Conservation (phyloP, 2,888 invertebrate genomes). For the Empis livida region DNA sequence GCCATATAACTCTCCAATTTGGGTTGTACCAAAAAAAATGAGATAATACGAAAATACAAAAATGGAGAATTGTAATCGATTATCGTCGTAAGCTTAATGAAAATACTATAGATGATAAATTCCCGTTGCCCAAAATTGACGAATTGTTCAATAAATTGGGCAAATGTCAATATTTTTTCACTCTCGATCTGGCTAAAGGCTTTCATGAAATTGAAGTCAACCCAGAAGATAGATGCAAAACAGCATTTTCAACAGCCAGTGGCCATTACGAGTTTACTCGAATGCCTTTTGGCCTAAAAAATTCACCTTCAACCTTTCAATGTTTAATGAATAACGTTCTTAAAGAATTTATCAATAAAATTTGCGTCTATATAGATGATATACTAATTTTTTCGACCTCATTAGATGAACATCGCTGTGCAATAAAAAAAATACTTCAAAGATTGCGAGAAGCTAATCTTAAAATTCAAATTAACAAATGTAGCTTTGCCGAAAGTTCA, state of each 20-base stretch:
- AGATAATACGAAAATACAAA: conserved; percentile 7
- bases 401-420: conserved; percentile 3
- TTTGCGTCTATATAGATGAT: conserved; percentile 6
- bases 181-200: too few relatives aligned
- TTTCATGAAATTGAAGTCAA: too few relatives aligned
- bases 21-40: conserved; percentile 10
- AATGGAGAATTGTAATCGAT: conserved; percentile 11
- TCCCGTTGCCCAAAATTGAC: too few relatives aligned
- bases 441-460: conserved; percentile 2
- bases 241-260: conserved; percentile 7
- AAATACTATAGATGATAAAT: conserved; percentile 1
- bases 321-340: too few relatives aligned
- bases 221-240: conserved; percentile 3
- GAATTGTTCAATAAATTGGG: conserved; percentile 13
- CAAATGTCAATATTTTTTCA: neutral
- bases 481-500: neutral
- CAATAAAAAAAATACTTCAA: conserved; percentile 3
- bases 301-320: neutral
- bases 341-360: conserved; percentile 1
- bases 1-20: conserved; percentile 7
- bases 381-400: conserved; percentile 4
- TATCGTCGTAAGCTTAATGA: conserved; percentile 7
- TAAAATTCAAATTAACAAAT: conserved; percentile 8
- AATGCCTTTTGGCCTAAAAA: too few relatives aligned
- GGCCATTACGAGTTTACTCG: conserved; percentile 8